Evolutionary conservation across 2,113 vertebrate species (phyloP).

Genomic region (Austrofundulus limnaeus): DNA sequence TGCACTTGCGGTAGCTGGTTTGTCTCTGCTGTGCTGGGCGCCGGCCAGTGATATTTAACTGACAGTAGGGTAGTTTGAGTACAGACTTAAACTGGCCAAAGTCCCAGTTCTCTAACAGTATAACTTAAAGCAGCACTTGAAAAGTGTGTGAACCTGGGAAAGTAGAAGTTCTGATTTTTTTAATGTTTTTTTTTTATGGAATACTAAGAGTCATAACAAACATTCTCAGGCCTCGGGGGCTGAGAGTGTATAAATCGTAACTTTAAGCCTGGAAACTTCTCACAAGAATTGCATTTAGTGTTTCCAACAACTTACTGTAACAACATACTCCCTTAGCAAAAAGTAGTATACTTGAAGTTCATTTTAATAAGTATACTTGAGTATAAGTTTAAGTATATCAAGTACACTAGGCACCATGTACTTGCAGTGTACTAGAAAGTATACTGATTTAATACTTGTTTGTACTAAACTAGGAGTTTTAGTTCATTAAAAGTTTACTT

Average conservation of each 20-base stretch:
- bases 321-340: no score
- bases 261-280: background rate
- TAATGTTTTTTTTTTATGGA: background rate
- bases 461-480: no score
- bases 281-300: background rate
- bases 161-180: background rate
- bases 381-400: no score
- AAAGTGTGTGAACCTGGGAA: background rate
- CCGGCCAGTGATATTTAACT: conserved; percentile 16
- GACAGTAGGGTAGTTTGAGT: conserved; percentile 10
- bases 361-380: no score
- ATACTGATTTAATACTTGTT: no score
- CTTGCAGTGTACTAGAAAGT: no score
- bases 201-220: background rate
- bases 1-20: conserved; percentile 24
- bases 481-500: no score
- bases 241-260: background rate
- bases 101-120: conserved; percentile 1
- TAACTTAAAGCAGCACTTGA: background rate
- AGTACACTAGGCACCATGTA: no score
- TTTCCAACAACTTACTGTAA: background rate
- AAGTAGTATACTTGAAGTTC: no score
- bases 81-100: conserved; percentile 8
- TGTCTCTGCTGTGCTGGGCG: conserved; percentile 31
- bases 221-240: background rate